These are phyloP conservation scores for Athene cunicularia DNA, from an alignment of 2,113 vertebrate genomes.

Conservation along the genomic window DNA sequence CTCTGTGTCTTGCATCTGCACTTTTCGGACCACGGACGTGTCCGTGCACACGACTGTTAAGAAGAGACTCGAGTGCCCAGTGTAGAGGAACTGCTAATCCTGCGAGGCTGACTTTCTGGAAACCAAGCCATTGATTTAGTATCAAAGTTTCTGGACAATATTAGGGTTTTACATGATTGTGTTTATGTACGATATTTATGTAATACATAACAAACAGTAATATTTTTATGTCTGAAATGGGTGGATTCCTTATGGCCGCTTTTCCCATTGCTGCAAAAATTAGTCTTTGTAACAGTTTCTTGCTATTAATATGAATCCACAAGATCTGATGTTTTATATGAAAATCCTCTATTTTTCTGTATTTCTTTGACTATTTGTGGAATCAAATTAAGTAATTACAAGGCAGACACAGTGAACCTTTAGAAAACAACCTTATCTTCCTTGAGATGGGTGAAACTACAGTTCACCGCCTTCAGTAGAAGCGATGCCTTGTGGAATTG, in stretches of 20 bases:
- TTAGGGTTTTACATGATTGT: not conserved
- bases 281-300: not conserved
- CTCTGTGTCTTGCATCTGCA: not conserved
- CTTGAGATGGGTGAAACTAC: not conserved
- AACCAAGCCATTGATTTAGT: not conserved
- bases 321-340: too few relatives aligned
- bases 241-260: not conserved
- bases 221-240: not conserved
- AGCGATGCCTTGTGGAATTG: not conserved
- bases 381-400: not conserved
- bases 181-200: not conserved
- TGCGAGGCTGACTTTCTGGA: not conserved
- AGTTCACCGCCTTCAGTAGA: not conserved
- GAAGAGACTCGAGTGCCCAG: not conserved
- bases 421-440: not conserved
- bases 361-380: not conserved
- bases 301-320: not conserved
- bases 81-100: not conserved
- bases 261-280: not conserved
- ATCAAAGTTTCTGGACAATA: not conserved
- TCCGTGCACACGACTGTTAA: not conserved
- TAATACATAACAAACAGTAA: not conserved
- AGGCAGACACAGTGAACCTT: not conserved
- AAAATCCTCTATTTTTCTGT: not conserved
- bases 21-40: not conserved